Evolutionary conservation across 2,888 invertebrate species (phyloP), one percentile per base, ranked within the genome.

Genomic region (Chorisops tibialis): DNA sequence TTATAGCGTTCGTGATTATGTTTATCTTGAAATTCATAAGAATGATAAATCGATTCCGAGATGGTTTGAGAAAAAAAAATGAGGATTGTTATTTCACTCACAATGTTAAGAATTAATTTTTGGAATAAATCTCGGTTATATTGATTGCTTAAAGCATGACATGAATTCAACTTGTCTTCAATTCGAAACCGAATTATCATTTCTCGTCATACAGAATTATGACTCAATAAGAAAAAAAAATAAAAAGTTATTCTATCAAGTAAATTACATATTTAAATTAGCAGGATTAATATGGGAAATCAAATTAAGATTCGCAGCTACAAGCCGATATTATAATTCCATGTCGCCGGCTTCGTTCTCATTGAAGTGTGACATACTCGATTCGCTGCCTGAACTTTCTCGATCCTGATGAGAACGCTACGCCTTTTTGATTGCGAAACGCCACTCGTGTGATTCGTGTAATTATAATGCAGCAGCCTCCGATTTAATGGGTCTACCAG

Each of bases 401-500:
- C 83, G 84, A 73, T 84, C 82, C 65, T 82, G 93, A 77, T 94
- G 93, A 73, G 94, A 43, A 72, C 93, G 82, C 63, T 98, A 81
- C 51, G 97, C 98, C 79, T 96, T 97, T 79, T 98, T 98, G 56
- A 96, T 97, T 65, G 98, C 98, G 82, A 95, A 99, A 75, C 95
- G 93, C 76, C 93, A 88, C 70, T 99, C 99, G 79, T 99, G 98
- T 59, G 99, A 99, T 81, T 98, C 98, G 82, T 99, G 98, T 74
- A 99, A 88, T 82, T 96, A 99, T 88, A 99, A 91, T 66, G 98
- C 96, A 69, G 99, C 99, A 65, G 99, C 99, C 81, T 99, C 99
- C 99, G 98, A 82, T 99, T 99, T 68, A 99, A 82, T 37, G 99
- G 99, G 82, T 99, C 99, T 72, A 97, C 96, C 59, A 99, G 98